phyloP scores from a whole-genome alignment of 2,888 invertebrate species.

The Cheilosia urbana region DNA sequence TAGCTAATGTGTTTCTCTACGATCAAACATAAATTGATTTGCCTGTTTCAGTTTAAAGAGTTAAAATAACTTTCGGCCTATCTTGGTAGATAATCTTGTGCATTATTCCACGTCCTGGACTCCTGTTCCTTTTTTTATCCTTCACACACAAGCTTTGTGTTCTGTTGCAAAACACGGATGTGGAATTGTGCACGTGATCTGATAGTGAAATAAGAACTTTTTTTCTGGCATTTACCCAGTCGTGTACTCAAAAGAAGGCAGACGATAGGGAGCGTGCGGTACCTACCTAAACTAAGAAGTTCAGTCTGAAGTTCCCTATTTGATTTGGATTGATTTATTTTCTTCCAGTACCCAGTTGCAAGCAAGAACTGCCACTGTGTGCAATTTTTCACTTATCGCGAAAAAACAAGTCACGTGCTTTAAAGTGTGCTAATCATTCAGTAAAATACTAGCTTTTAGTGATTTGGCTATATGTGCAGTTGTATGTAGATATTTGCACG shows the following conservation, averaged over 20 bases:
- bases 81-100: constrained; percentile 68
- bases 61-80: constrained; percentile 71
- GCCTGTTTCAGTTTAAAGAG: constrained; percentile 66
- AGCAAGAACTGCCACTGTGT: constrained; percentile 62
- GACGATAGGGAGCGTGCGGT: constrained; percentile 60
- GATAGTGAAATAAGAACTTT: constrained; percentile 75
- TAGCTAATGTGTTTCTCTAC: too few species aligned
- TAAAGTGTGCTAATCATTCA: constrained; percentile 73
- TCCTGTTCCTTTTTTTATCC: constrained; percentile 66
- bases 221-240: constrained; percentile 70
- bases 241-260: constrained; percentile 67
- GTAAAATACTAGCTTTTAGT: constrained; percentile 58
- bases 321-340: constrained; percentile 76
- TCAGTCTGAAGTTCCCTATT: constrained; percentile 68
- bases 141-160: constrained; percentile 68
- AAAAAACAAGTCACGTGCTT: constrained; percentile 74
- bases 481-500: not conserved
- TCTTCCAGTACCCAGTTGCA: constrained; percentile 60
- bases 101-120: constrained; percentile 73
- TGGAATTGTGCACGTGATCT: constrained; percentile 76
- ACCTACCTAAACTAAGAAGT: constrained; percentile 64
- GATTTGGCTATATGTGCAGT: constrained; percentile 20
- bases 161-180: constrained; percentile 74
- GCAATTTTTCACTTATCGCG: constrained; percentile 73
- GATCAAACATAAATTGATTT: constrained; percentile 63